phyloP scores from a whole-genome alignment of 2,113 vertebrate genomes.

The Syrmaticus mikado region DNA sequence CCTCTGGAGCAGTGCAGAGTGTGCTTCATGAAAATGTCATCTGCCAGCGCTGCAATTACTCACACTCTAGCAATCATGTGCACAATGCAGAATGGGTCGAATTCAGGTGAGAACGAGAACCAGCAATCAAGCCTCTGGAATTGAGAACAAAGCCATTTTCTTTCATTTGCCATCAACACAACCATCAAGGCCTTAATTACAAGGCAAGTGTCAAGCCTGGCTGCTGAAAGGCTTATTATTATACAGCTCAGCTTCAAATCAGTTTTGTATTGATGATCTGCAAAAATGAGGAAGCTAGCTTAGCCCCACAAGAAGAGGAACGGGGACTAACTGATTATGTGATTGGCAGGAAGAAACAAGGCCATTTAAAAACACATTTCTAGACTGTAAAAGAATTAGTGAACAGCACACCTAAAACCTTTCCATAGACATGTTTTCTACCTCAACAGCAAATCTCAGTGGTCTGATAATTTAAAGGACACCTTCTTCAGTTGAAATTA shows the following conservation, averaged over 20 bases:
- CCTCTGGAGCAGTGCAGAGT: slow-evolving; percentile 76
- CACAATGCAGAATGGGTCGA: slow-evolving; percentile 82
- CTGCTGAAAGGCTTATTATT: slow-evolving; percentile 86
- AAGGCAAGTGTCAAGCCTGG: slow-evolving; percentile 83
- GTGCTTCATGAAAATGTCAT: slow-evolving; percentile 85
- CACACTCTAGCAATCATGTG: slow-evolving; percentile 85
- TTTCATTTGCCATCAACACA: slow-evolving; percentile 86
- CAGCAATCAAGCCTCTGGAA: slow-evolving; percentile 86
- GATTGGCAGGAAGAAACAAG: slow-evolving; percentile 52
- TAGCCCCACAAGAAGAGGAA: slow-evolving; percentile 69
- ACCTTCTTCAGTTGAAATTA: not conserved
- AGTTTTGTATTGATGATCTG: slow-evolving; percentile 83
- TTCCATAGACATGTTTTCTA: slow-evolving; percentile 18
- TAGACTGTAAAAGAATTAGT: not conserved
- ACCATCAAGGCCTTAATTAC: slow-evolving; percentile 89
- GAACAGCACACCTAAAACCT: not conserved
- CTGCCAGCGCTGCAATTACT: slow-evolving; percentile 84
- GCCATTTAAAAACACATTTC: slow-evolving; percentile 49
- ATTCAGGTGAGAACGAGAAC: slow-evolving; percentile 88
- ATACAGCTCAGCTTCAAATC: slow-evolving; percentile 82
- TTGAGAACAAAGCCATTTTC: slow-evolving; percentile 88
- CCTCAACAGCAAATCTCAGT: not conserved
- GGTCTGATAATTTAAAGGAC: not conserved
- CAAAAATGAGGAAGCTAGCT: slow-evolving; percentile 74
- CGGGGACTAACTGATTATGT: slow-evolving; percentile 39